phyloP scores from a whole-genome alignment of 2,888 invertebrate species.

The Temnothorax unifasciatus region DNA sequence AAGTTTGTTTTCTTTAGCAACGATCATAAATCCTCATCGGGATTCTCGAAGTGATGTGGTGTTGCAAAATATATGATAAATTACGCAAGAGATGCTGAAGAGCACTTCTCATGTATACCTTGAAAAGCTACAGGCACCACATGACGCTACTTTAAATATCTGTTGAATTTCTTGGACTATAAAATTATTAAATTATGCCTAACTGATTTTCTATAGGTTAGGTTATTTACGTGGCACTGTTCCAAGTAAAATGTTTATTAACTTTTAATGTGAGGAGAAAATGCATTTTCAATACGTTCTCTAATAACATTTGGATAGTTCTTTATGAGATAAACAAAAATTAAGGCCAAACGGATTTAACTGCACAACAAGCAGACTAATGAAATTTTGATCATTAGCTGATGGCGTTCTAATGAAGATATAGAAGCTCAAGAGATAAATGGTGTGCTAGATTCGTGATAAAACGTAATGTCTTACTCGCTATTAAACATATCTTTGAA shows the following conservation, averaged over 20 bases:
- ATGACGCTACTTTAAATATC: slow-evolving; percentile 14
- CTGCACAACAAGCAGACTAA: slow-evolving; percentile 47
- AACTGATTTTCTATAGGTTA: neutral
- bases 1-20: slow-evolving; percentile 32
- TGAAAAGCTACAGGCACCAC: slow-evolving; percentile 20
- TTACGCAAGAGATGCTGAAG: slow-evolving; percentile 53
- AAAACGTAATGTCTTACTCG: slow-evolving; percentile 45
- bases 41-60: slow-evolving; percentile 57
- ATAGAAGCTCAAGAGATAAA: slow-evolving; percentile 42
- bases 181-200: slow-evolving; percentile 3
- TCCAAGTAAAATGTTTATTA: neutral
- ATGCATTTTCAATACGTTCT: neutral
- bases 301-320: neutral
- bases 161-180: neutral
- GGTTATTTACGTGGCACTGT: neutral
- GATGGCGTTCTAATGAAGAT: slow-evolving; percentile 54
- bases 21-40: slow-evolving; percentile 38
- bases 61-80: slow-evolving; percentile 71
- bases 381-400: slow-evolving; percentile 45
- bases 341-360: slow-evolving; percentile 36
- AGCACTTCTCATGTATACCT: slow-evolving; percentile 14
- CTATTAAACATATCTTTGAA: slow-evolving; percentile 62
- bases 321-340: slow-evolving; percentile 8
- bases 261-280: neutral
- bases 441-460: slow-evolving; percentile 33